Base-by-base conservation (phyloP, 2,888 invertebrate genomes). In the Melieria omissa region DNA sequence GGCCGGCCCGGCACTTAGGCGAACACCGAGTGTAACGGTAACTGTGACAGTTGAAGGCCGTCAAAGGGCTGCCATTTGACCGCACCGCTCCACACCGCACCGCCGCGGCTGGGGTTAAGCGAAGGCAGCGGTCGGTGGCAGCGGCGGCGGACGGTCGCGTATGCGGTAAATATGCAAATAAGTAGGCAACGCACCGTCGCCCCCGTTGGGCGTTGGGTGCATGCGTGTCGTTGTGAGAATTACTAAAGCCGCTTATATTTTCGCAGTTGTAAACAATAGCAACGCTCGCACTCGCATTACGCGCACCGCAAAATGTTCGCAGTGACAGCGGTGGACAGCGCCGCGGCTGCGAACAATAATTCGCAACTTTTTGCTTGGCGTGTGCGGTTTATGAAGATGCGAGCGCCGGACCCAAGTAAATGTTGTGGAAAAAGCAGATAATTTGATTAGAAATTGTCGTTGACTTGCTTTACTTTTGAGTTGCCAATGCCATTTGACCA, bases 201-300 rank as follows among this genome's bases (percentile, higher is more conserved):
- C 71, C 76, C 65, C 72, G 58, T 71, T 65, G 54, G 61, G n/a
- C 72, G 71, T 60, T 61, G 63, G 75, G 68, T 79, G 79, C 29
- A 65, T 72, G 58, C 70, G 68, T 58, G 61, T 29, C 73, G 71
- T 60, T 61, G 63, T 75, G 68, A 79, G 79, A 80, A 82, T 83
- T 83, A 83, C 83, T 84, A 83, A 83, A 83, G 78, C 80, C 72
- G 81, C 80, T 83, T 80, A 81, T 75, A 72, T 68, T 72, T 72
- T 55, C 46, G 16, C 44, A 61, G 60, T 61, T 44, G 8, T 49
- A 52, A 14, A 70, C 10, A n/a, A 7, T 12, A 16, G 46, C 46
- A 29, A 45, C 49, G 49, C 12, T 44, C 47, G n/a, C 42, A 42
- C 9, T 54, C 41, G 64, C 10, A 44, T 12, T n/a, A 60, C 60